Percentiles rank a stretch among this genome's conserved stretches.
phyloP scores from a whole-genome alignment of 2,797 vertebrate genomes.

The Semaprochilodus insignis region DNA sequence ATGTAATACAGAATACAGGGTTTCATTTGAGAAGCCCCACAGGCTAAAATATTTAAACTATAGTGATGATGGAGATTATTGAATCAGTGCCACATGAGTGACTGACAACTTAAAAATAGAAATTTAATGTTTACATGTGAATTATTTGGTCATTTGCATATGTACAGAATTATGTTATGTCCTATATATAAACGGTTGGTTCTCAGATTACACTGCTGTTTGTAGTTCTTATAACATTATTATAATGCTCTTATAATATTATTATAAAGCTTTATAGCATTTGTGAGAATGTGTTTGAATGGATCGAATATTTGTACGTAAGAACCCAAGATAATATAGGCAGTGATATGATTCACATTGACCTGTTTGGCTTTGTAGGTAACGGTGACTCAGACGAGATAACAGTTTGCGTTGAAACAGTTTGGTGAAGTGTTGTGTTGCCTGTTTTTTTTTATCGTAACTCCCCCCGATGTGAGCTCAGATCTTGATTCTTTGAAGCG shows the following conservation, averaged over 20 bases:
- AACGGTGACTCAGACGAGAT: background rate
- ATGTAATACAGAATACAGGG: background rate
- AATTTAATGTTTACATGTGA: conserved; percentile 13
- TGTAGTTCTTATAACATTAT: too few species aligned
- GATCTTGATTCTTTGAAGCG: conserved; percentile 29
- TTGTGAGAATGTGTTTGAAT: background rate
- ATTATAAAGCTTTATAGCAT: background rate
- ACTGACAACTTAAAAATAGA: background rate
- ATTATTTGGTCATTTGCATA: conserved; percentile 21
- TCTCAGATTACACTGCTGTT: background rate
- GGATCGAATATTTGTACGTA: background rate
- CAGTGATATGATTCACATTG: background rate
- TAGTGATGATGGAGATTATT: background rate
- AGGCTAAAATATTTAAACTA: background rate
- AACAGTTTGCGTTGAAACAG: background rate
- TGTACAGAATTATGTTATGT: background rate
- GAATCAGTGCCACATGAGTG: background rate
- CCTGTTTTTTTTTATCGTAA: background rate
- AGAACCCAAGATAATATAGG: background rate
- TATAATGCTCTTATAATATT: too few species aligned
- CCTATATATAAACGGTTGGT: background rate
- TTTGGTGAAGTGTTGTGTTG: too few species aligned
- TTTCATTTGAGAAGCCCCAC: background rate
- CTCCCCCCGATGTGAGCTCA: conserved; percentile 22
- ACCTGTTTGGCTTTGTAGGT: too few species aligned